Conservation (phyloP, 1,140 invertebrate genomes). For the Dinothrombium tinctorium region DNA sequence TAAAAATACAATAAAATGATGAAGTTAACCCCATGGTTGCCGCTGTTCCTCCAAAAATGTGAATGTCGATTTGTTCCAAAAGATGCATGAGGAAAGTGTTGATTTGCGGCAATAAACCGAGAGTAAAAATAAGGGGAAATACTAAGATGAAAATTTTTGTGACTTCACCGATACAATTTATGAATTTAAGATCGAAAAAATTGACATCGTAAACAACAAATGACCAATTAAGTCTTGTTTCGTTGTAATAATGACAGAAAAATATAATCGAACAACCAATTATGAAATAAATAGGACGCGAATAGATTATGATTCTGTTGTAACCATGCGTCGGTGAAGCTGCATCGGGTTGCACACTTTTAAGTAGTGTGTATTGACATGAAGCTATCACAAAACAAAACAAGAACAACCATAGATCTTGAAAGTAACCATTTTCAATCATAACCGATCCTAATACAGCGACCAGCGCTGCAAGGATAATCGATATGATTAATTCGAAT, state of each 20-base stretch:
- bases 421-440: slow-evolving; percentile 59
- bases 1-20: slow-evolving; percentile 54
- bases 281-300: slow-evolving; percentile 82
- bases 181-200: slow-evolving; percentile 6
- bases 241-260: slow-evolving; percentile 1
- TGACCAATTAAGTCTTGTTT: neutral
- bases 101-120: slow-evolving; percentile 84
- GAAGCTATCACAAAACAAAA: slow-evolving; percentile 91
- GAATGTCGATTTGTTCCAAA: slow-evolving; percentile 79
- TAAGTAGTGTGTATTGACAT: slow-evolving; percentile 89
- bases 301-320: slow-evolving; percentile 60
- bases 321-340: slow-evolving; percentile 90
- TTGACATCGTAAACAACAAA: slow-evolving; percentile 9
- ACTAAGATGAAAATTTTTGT: slow-evolving; percentile 47
- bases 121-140: slow-evolving; percentile 75
- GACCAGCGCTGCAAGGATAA: slow-evolving; percentile 60
- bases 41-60: slow-evolving; percentile 78
- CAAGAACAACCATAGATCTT: slow-evolving; percentile 72
- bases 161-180: slow-evolving; percentile 7
- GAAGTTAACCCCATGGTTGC: slow-evolving; percentile 67
- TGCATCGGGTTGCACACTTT: slow-evolving; percentile 95
- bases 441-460: slow-evolving; percentile 58
- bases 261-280: slow-evolving; percentile 32
- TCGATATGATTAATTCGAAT: slow-evolving; percentile 56
- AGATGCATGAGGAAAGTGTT: slow-evolving; percentile 89